Conservation (phyloP, 2,888 invertebrate species). For the Stenchaetothrips biformis region DNA sequence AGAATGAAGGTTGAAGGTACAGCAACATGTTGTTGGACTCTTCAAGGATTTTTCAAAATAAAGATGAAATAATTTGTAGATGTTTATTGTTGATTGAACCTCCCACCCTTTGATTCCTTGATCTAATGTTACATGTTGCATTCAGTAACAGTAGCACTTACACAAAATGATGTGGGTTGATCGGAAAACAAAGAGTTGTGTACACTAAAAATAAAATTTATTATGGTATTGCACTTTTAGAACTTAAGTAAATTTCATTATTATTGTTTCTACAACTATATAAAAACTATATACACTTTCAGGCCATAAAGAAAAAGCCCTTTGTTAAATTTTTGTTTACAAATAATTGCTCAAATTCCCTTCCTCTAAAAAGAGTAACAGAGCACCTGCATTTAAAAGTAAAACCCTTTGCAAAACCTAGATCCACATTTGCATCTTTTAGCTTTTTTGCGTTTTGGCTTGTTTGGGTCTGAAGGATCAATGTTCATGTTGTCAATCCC, state of each 20-base stretch:
- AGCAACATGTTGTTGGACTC: background rate
- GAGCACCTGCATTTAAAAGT: background rate
- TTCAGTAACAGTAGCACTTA: too few species aligned
- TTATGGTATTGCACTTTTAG: background rate
- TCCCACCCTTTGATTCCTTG: too few species aligned
- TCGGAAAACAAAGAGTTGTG: too few species aligned
- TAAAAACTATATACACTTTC: too few species aligned
- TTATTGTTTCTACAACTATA: too few species aligned
- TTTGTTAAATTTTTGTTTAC: too few species aligned
- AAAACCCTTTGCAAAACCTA: constrained; percentile 1
- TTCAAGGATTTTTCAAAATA: constrained; percentile 1
- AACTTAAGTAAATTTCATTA: too few species aligned
- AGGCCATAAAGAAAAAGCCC: too few species aligned
- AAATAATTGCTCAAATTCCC: too few species aligned
- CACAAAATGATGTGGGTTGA: too few species aligned
- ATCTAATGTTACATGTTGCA: too few species aligned
- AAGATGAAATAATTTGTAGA: background rate
- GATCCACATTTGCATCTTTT: constrained; percentile 8
- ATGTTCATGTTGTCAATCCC: background rate
- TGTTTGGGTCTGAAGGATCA: background rate
- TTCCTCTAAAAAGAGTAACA: too few species aligned
- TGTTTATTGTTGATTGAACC: background rate
- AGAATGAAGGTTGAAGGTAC: constrained; percentile 5
- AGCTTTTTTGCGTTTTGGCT: background rate
- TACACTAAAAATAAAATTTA: background rate